These are phyloP conservation scores for Lasioglossum villosulum DNA, from an alignment of 2,888 invertebrate genomes.

Conservation along the genomic window DNA sequence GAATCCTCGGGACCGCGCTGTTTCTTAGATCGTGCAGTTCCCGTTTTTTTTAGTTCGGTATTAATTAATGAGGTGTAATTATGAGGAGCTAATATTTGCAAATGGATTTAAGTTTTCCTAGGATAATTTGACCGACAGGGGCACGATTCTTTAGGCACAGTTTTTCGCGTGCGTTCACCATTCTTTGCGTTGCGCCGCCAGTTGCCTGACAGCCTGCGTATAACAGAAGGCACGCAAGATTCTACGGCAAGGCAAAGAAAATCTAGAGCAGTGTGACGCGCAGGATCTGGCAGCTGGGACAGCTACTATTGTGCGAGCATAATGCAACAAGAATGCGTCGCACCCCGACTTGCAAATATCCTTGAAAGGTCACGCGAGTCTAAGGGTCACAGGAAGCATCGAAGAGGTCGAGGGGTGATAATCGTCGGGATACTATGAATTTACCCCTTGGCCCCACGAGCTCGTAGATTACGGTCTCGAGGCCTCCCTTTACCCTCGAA, in stretches of 20 bases:
- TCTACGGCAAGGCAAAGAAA: background rate
- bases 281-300: background rate
- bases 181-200: background rate
- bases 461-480: slow-evolving; percentile 71
- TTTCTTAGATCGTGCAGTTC: no score
- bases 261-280: background rate
- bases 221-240: background rate
- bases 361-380: slow-evolving; percentile 57
- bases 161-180: background rate
- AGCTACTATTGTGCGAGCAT: background rate
- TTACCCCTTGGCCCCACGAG: slow-evolving; percentile 69
- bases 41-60: no score
- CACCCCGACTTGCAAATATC: slow-evolving; percentile 56
- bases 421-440: slow-evolving; percentile 74
- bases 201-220: background rate
- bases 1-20: no score
- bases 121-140: background rate
- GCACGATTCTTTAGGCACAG: background rate
- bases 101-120: background rate
- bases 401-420: slow-evolving; percentile 74
- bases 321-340: slow-evolving; percentile 31
- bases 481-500: slow-evolving; percentile 40
- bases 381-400: slow-evolving; percentile 64
- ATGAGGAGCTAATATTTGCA: no score
- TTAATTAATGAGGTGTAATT: no score